Base-by-base conservation (phyloP, 1,140 invertebrate genomes). In the Cecropterus lyciades region DNA sequence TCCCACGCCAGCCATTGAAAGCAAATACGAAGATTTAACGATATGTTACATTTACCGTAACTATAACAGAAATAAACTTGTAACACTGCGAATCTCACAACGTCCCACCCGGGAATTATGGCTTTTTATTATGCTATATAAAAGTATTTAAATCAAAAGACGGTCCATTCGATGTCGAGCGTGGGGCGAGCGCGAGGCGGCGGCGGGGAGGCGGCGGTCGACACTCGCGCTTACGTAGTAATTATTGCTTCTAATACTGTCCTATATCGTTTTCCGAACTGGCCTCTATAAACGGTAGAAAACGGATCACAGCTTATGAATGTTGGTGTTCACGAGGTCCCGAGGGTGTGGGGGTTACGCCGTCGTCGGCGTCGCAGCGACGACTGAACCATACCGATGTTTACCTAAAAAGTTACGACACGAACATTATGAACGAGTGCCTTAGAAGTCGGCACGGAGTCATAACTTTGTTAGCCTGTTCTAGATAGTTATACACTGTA, bases 191-290 rank as follows among this genome's bases (percentile, higher is more conserved):
- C n/a, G n/a, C 10, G 37, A 11, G 37, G 37, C 10, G 30, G 30
- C 14, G 15, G 45, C 16, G 16, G 16, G n/a, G 46, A 49, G 46
- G 46, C 30, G 46, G 11, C 37, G 17, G 60, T 30, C 37, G 37
- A 27, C 48, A 2, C 40, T 56, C 42, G 16, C 24, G 49, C 42
- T 57, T 57, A 57, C 40, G 20, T 43, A 16, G 20, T 57, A 45
- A 30, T 59, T 59, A 59, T 59, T 59, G 56, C 56, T 59, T 59
- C 56, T 59, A 59, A 59, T 59, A 59, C 56, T 59, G 56, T 59
- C 56, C 56, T 59, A 40, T 59, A 45, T 46, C 24, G 55, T 20
- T 57, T 48, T 40, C 17, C 43, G 43, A 59, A 59, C 56, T 59
- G 56, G 56, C 56, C 56, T 59, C 30, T 24, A 10, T 33, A 33